Evolutionary conservation across 2,888 invertebrate genomes (phyloP), one percentile per base, ranked within the genome.

Genomic region (Hypena proboscidalis): DNA sequence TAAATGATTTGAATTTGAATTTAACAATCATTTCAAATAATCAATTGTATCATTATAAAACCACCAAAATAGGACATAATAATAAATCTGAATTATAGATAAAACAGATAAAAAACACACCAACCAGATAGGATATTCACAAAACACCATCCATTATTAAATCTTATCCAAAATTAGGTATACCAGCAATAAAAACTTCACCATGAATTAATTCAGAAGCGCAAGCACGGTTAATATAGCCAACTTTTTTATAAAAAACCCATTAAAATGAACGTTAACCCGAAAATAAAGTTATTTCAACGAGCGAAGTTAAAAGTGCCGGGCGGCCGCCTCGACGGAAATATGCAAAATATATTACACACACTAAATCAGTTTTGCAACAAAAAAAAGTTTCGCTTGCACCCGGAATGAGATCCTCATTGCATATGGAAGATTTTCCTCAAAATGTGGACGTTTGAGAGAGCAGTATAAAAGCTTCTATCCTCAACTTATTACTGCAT

Each of bases 211-310:
- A 41, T 45, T 22, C 19, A 11, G 2, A 23, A 23, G 29, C 10
- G 32, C 26, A 32, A 27, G 25, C 47, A 33, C 25, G 49, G 45
- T 49, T 58, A 58, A 62, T 58, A 51, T 33, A 50, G 62, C 45
- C 52, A 50, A 57, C 37, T 47, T 52, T 64, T 70, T 66, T 57
- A 53, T 62, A 54, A 61, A 67, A 70, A 62, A 61, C 53, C 63
- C 58, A 70, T 69, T 62, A 69, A 73, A 70, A 68, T 53, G 70
- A 70, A 77, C 73, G 74, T 77, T 73, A 79, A 76, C 71, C 74
- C 71, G 51, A 73, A 73, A 79, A 78, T 80, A 77, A 77, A 77
- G 72, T 85, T 80, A 75, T 74, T 74, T 56, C 59, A 65, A 51
- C 53, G 27, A 35, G 39, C 57, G 50, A 72, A 78, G 75, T 77